Base-by-base conservation (phyloP, 2,888 invertebrate species). In the Philereme transversata region DNA sequence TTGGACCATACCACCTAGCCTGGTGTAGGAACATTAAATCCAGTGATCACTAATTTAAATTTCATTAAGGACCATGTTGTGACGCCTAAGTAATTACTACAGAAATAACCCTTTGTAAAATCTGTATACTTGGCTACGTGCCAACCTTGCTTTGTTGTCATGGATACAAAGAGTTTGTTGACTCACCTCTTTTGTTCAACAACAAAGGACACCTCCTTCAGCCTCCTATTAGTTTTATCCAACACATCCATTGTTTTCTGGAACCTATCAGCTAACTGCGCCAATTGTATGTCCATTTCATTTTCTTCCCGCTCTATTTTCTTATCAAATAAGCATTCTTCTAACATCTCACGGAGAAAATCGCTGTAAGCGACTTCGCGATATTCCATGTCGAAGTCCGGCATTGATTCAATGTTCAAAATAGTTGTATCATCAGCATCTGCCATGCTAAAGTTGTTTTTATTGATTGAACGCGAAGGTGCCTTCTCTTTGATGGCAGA, bases 151-250 rank as follows among this genome's bases (percentile, higher is more conserved):
- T 6, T 6, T 6, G 40, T 40, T 40, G 40, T 6, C 40, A 40
- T 7, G 40, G 40, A 22, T 22, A 22, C 22, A 22, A 22, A 22
- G 22, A 22, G 22, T 3, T 22, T 22, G 22, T 10, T 36, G 3
- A 76, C 80, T 57, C 51, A 90, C 93, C 91, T 83, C 57, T 91
- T 85, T 62, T 91, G 89, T 69, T 93, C 93, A 0, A 83, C 85
- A 46, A 87, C 81, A 81, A 92, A 92, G 1, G 84, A 86, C 43
- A 93, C 88, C 59, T 92, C 89, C 61, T 90, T 92, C 49, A 93
- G 61, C 10, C 91, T 76, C 41, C 81, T 76, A 66, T 86, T 90
- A 0, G 93, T 92, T 71, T 88, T 88, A 51, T 93, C 88, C 4
- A 93, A 71, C 54, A 90, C 80, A 22, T 87, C 81, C 62, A 87